phyloP scores from a whole-genome alignment of 1,140 invertebrate species.

The Drosophila busckii region DNA sequence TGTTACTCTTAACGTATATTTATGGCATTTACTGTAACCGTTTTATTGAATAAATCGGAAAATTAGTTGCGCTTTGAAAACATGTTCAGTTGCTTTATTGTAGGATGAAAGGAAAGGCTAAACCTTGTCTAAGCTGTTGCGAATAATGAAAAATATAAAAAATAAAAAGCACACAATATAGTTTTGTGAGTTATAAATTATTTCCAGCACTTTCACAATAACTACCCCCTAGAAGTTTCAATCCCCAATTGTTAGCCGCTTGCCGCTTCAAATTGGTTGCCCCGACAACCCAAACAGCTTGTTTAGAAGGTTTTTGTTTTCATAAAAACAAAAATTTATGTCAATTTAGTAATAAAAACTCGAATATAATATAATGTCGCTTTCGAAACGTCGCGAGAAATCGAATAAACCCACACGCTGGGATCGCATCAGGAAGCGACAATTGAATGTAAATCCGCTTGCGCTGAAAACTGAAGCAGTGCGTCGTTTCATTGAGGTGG shows the following conservation, averaged over 20 bases:
- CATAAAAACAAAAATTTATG: not conserved
- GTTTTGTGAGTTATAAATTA: no score
- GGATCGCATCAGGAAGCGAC: conserved; percentile 73
- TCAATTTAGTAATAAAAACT: not conserved
- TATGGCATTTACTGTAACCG: conserved; percentile 58
- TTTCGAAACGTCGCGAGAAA: conserved; percentile 67
- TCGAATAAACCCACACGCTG: conserved; percentile 60
- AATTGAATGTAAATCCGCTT: conserved; percentile 38
- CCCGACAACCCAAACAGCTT: conserved; percentile 37
- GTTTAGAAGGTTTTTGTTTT: conserved; percentile 33
- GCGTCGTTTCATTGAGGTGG: conserved; percentile 60
- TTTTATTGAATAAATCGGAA: conserved; percentile 46
- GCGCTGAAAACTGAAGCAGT: conserved; percentile 64
- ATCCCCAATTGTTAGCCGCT: conserved; percentile 3
- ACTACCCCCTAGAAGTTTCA: not conserved
- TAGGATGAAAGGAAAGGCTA: no score
- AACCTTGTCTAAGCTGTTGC: no score
- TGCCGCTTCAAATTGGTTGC: conserved; percentile 23
- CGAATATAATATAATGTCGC: conserved; percentile 33
- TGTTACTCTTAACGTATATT: conserved; percentile 52
- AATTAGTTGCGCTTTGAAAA: conserved; percentile 42
- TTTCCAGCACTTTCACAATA: no score
- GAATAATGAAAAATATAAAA: no score
- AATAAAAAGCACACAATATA: no score
- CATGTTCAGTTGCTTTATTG: not conserved